These are phyloP conservation scores for Dromaius novaehollandiae DNA, from an alignment of 2,113 vertebrate species.

Conservation along the genomic window DNA sequence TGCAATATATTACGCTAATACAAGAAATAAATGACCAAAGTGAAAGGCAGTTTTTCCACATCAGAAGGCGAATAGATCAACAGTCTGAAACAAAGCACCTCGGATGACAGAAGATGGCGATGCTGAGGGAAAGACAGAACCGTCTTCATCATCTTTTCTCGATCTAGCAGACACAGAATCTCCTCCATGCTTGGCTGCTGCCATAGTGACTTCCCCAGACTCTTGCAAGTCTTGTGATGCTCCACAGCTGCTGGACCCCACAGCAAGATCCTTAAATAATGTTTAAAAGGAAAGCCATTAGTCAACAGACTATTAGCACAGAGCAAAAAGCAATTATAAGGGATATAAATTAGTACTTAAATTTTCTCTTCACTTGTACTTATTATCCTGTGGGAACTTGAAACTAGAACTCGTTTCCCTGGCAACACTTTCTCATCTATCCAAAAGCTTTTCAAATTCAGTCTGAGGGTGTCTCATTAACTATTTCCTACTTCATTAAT, in stretches of 20 bases:
- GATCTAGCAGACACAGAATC: conserved; percentile 85
- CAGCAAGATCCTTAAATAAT: conserved; percentile 80
- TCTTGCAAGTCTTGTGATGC: conserved; percentile 90
- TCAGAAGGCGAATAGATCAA: background rate
- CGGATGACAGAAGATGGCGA: conserved; percentile 78
- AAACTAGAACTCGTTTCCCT: background rate
- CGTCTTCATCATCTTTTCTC: conserved; percentile 85
- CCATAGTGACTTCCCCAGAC: conserved; percentile 91
- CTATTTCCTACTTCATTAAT: background rate
- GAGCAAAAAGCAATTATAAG: background rate
- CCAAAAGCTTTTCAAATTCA: conserved; percentile 4
- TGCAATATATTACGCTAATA: background rate
- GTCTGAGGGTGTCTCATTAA: background rate
- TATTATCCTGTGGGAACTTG: background rate
- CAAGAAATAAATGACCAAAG: background rate
- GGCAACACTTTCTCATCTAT: conserved; percentile 23
- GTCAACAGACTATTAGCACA: background rate
- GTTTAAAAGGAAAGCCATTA: conserved; percentile 10
- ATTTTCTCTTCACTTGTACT: background rate
- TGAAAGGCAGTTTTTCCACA: background rate
- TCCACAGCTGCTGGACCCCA: conserved; percentile 94
- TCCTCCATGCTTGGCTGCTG: conserved; percentile 89
- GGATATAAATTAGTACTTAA: background rate
- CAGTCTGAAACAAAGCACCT: conserved; percentile 70
- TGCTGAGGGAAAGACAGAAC: conserved; percentile 87